These are phyloP conservation scores for Sesamia nonagrioides DNA, from an alignment of 1,140 invertebrate species.

Conservation along the genomic window DNA sequence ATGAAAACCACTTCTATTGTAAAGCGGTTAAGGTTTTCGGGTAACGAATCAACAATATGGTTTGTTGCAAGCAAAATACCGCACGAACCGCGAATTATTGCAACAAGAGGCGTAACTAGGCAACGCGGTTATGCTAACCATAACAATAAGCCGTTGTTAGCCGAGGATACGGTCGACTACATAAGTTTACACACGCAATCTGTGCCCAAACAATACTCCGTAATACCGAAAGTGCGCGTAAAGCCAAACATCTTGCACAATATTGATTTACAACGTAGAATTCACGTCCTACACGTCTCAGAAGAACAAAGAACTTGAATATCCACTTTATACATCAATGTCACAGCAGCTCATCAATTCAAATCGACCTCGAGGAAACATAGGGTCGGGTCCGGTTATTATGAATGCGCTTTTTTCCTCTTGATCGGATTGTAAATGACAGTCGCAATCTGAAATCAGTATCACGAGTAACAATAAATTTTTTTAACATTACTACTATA, in stretches of 20 bases:
- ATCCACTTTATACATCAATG: conserved; percentile 43
- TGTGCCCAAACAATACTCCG: conserved; percentile 58
- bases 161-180: conserved; percentile 46
- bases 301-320: conserved; percentile 44
- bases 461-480: no score
- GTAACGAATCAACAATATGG: conserved; percentile 6
- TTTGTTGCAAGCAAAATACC: conserved; percentile 40
- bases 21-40: neutral
- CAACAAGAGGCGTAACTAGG: conserved; percentile 66
- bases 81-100: conserved; percentile 59
- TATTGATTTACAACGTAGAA: conserved; percentile 47
- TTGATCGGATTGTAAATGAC: neutral
- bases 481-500: no score
- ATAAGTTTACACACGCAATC: conserved; percentile 57
- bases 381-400: neutral
- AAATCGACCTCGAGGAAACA: conserved; percentile 33
- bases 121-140: conserved; percentile 67
- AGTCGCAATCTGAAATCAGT: neutral
- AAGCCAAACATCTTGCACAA: conserved; percentile 50
- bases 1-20: conserved; percentile 55
- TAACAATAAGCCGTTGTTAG: conserved; percentile 69
- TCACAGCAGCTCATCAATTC: conserved; percentile 45
- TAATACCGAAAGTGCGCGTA: conserved; percentile 33
- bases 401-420: neutral
- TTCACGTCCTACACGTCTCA: conserved; percentile 28